Evolutionary conservation across 2,113 vertebrate species (phyloP), one percentile per base, ranked within the genome.

Genomic region (Psettodes erumei): DNA sequence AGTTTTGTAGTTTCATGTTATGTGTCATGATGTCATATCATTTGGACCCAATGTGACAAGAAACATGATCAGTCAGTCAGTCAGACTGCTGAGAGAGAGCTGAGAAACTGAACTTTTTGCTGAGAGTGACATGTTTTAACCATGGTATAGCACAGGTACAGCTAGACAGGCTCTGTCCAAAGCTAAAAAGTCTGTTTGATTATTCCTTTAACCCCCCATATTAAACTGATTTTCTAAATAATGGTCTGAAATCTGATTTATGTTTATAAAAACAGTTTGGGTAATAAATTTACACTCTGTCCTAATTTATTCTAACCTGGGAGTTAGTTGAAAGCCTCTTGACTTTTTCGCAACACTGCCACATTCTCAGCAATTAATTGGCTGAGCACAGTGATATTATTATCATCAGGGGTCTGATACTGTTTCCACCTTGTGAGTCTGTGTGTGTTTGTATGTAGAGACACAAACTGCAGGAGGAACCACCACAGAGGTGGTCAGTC

Each of bases 1-100:
- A 61, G 32, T 85, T 53, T 56, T 15, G 21, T 8, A 48, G 43
- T 25, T 53, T 38, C 28, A 27, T 71, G 33, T 23, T 43, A 25
- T 51, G n/a, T n/a, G n/a, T n/a, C n/a, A n/a, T n/a, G n/a, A n/a
- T n/a, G n/a, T n/a, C n/a, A n/a, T n/a, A n/a, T n/a, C n/a, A n/a
- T n/a, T n/a, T n/a, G n/a, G n/a, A n/a, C n/a, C n/a, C n/a, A n/a
- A n/a, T n/a, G n/a, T n/a, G n/a, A n/a, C n/a, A 45, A 21, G 6
- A 21, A 30, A 19, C 4, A 18, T 0, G 4, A 42, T 42, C 40
- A 30, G 27, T 30, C 10, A 21, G 27, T n/a, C 54, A 33, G 12
- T 25, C n/a, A n/a, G n/a, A n/a, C n/a, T n/a, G n/a, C n/a, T n/a
- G n/a, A n/a, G n/a, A n/a, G n/a, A n/a, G n/a, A n/a, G n/a, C n/a